phyloP scores from a whole-genome alignment of 2,113 vertebrate species.

The Bagarius yarrelli region DNA sequence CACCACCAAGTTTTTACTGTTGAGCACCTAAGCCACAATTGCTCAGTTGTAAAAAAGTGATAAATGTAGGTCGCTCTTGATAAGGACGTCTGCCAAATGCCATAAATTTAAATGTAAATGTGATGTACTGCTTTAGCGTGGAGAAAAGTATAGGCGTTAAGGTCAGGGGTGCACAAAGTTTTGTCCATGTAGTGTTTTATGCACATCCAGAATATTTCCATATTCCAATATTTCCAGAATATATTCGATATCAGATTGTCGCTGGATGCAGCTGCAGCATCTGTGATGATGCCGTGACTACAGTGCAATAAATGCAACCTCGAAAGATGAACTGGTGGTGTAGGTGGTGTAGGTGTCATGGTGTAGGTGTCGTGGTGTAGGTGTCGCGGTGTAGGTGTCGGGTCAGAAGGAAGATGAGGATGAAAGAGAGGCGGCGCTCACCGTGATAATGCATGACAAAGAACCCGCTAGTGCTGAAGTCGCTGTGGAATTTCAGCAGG shows the following conservation, averaged over 20 bases:
- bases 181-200: neutral
- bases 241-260: neutral
- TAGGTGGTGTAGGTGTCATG: too few relatives aligned
- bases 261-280: neutral
- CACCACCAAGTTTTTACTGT: too few relatives aligned
- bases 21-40: too few relatives aligned
- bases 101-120: too few relatives aligned
- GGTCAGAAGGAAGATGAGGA: neutral
- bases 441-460: constrained; percentile 71
- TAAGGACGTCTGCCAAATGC: too few relatives aligned
- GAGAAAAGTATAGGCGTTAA: neutral
- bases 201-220: neutral
- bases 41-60: too few relatives aligned
- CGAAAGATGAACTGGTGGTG: too few relatives aligned
- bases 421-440: constrained; percentile 43
- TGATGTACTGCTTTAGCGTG: too few relatives aligned
- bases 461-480: constrained; percentile 77
- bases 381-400: neutral
- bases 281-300: neutral
- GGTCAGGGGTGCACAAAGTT: neutral
- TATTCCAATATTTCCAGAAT: neutral
- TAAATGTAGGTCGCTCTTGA: too few relatives aligned
- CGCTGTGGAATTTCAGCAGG: constrained; percentile 76
- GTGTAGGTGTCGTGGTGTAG: neutral
- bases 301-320: too few relatives aligned